phyloP scores from a whole-genome alignment of 2,797 vertebrate species.

The Sciurus vulgaris region DNA sequence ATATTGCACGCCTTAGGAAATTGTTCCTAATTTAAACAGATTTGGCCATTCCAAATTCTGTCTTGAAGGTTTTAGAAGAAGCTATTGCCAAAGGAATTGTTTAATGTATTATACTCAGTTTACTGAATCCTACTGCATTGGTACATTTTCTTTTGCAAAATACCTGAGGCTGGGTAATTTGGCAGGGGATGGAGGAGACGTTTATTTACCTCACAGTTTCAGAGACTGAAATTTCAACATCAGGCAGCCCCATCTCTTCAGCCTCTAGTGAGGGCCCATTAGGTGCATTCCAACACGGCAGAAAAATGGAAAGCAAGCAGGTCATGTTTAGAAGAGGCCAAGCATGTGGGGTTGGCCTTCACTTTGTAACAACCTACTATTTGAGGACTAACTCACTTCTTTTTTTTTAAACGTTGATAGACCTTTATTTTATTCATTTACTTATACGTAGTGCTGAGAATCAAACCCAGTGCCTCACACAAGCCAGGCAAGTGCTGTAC shows the following conservation, averaged over 20 bases:
- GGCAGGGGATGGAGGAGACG: neutral
- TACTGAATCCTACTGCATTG: neutral
- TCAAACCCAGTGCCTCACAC: too few species aligned
- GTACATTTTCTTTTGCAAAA: neutral
- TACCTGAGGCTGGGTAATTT: neutral
- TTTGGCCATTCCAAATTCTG: neutral
- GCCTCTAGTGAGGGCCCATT: neutral
- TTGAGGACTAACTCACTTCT: neutral
- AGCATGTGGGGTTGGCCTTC: too few species aligned
- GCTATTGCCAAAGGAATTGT: neutral
- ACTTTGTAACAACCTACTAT: neutral
- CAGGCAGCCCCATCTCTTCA: neutral
- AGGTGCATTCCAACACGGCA: neutral
- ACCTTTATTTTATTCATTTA: too few species aligned
- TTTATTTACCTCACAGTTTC: neutral
- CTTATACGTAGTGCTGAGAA: too few species aligned
- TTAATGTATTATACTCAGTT: neutral
- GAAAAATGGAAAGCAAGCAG: too few species aligned
- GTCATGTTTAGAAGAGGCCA: neutral
- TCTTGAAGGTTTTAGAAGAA: neutral
- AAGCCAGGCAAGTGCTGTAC: too few species aligned
- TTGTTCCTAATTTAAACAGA: neutral
- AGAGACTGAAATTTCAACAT: neutral
- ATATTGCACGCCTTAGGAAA: neutral
- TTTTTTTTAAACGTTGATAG: too few species aligned